Base-by-base conservation (phyloP, 1,140 invertebrate species). In the Trichonephila clavata region DNA sequence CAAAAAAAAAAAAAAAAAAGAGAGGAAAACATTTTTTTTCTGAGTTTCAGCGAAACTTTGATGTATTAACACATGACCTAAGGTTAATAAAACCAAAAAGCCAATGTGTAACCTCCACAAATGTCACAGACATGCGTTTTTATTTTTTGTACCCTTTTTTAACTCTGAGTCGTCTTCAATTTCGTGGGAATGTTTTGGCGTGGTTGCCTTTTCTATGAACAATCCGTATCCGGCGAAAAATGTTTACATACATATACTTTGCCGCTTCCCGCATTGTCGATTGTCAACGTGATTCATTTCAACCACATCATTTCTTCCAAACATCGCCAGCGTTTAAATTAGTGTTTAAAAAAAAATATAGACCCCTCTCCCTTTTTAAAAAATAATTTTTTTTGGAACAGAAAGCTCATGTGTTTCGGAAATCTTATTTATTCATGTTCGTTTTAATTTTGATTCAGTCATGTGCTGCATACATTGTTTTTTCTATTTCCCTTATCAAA, bases 151-250 rank as follows among this genome's bases (percentile, higher is more conserved):
- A 18, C 18, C 16, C 10, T 18, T 50, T 50, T 50, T 50, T 50
- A 50, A 50, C 50, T 50, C 43, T 39, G 14, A 77, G 27, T 77
- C 71, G 71, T 24, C 24, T 77, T 77, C 71, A 32, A 18, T 77
- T 77, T 77, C 71, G 32, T 77, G 71, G 68, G 71, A 77, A 68
- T 68, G 65, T 10, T 77, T 77, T 77, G 71, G 27, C 71, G 71
- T 18, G 27, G 71, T 77, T 77, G 71, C 27, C 18, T 77, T 77
- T 77, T 27, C 32, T 18, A 32, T 24, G 32, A 77, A 24, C 27
- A 24, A 24, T 27, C 14, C 65, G 20, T 61, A 68, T 68, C 65
- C 65, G 21, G 16, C 27, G 24, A 39, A 77, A 77, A 77, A 14
- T 6, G 27, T 77, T 77, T 77, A 77, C 71, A 77, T 77, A 77